Evolutionary conservation across 2,888 invertebrate species (phyloP), one percentile per base, ranked within the genome.

Genomic region (Smittia sp.): DNA sequence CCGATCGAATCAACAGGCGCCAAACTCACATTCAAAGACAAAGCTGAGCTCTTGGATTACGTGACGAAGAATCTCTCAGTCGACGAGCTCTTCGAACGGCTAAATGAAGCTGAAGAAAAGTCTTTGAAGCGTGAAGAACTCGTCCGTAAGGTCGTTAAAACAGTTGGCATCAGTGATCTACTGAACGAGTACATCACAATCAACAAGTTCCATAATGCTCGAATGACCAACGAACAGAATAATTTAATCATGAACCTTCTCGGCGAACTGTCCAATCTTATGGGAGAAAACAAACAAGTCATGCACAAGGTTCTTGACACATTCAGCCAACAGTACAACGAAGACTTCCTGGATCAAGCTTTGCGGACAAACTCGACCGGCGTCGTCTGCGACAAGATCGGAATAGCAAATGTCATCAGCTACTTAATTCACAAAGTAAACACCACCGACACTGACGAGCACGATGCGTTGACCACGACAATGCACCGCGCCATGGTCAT

Each of bases 321-420:
- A 1, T 77, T 82, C 13, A 81, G 82, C 1, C 82, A 82, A 76
- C 80, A 81, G 75, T 79, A 82, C 75, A 80, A 82, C 4, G 80
- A 80, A 72, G 81, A 82, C 32, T 82, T 82, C 74, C 76, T 82
- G 65, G 80, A 82, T 74, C 80, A 81, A 76, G 81, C 82, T 0
- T 77, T 82, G 4, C 81, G 81, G 75, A 83, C 82, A 74, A 82
- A 82, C 76, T 77, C 81, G 4, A 80, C 80, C 0, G 79, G 80
- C 1, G 79, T 79, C n/a, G 81, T 82, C n/a, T 82, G 82, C 73
- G 81, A 82, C 75, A 79, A 80, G 6, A 77, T 82, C n/a, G 81
- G 38, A 15, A 7, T 72, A 4, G 22, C 27, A 0, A 72, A 38
- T 20, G 38, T 72, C 25, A n/a, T 39, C 9, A 62, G 25, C 22